Conservation (phyloP, 2,113 vertebrate species). For the Pachycephala philippinensis region DNA sequence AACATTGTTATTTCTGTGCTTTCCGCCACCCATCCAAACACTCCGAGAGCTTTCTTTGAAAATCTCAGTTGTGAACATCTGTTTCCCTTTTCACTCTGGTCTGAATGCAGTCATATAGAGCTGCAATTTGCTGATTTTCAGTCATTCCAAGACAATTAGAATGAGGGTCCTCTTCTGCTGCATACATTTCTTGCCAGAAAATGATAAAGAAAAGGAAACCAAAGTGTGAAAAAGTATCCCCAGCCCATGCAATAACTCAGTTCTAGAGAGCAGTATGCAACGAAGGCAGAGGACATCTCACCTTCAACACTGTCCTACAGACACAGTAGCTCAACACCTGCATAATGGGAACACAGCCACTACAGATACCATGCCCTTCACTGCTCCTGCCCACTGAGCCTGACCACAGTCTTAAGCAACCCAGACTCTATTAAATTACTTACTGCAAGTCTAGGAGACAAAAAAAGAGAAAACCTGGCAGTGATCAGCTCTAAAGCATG, state of each 20-base stretch:
- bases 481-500: neutral
- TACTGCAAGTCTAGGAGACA: neutral
- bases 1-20: constrained; percentile 12
- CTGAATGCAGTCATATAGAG: neutral
- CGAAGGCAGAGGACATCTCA: neutral
- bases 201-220: neutral
- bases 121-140: constrained; percentile 1
- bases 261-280: neutral
- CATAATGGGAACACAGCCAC: neutral
- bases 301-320: neutral
- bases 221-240: neutral
- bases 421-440: neutral
- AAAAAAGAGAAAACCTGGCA: neutral
- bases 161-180: neutral
- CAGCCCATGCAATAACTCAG: neutral
- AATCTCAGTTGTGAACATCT: constrained; percentile 28
- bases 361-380: neutral
- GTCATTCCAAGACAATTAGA: neutral
- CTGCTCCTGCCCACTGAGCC: neutral
- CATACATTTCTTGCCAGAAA: neutral
- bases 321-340: neutral
- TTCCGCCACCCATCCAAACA: neutral
- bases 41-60: neutral
- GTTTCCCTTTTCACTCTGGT: constrained; percentile 21
- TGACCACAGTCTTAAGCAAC: neutral